phyloP scores from a whole-genome alignment of 2,888 invertebrate genomes.

The Lissonota sp. region DNA sequence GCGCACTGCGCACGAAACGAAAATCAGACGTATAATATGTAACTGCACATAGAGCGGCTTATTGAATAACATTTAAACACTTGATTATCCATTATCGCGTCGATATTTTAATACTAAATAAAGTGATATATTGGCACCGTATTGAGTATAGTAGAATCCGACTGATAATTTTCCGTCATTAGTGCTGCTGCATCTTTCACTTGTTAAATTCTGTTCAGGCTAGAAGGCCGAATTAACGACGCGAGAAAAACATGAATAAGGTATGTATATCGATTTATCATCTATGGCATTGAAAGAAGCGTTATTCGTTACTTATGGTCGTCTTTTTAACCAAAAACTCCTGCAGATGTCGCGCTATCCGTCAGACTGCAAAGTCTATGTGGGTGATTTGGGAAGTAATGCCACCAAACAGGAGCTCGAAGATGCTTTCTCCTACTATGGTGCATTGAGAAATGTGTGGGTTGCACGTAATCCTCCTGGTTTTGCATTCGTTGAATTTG shows the following conservation, averaged over 20 bases:
- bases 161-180: conserved; percentile 38
- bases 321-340: not conserved
- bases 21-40: not conserved
- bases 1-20: conserved; percentile 26
- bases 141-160: conserved; percentile 3
- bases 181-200: conserved; percentile 7
- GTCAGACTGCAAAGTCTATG: conserved; percentile 97
- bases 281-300: not conserved
- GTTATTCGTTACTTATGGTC: not conserved
- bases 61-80: not conserved
- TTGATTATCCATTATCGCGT: not conserved
- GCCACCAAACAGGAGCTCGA: conserved; percentile 97
- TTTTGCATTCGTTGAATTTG: conserved; percentile 97
- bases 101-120: not conserved
- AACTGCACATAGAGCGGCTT: not conserved
- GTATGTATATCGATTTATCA: conserved; percentile 10
- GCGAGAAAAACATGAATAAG: conserved; percentile 57
- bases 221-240: conserved; percentile 45
- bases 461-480: conserved; percentile 98
- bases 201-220: conserved; percentile 48
- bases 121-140: not conserved
- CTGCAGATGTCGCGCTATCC: conserved; percentile 90
- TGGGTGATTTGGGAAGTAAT: conserved; percentile 96
- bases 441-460: conserved; percentile 97
- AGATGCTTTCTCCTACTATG: conserved; percentile 96